Evolutionary conservation across 1,140 invertebrate genomes (phyloP).

Genomic region (Bombus ignitus): DNA sequence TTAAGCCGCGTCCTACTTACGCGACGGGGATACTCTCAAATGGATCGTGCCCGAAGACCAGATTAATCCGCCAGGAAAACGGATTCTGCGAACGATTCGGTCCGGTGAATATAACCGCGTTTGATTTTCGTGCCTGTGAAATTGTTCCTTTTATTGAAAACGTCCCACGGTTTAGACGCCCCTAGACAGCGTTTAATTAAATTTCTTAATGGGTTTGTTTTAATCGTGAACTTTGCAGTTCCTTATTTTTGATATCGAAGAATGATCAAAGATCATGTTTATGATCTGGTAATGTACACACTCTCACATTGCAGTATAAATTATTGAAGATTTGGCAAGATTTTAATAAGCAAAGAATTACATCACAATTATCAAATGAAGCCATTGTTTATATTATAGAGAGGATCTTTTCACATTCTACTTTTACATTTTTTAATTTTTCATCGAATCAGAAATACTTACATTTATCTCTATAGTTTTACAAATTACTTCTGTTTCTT

Average conservation of each 20-base stretch:
- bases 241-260: background rate
- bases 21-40: constrained; percentile 71
- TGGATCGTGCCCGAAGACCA: constrained; percentile 68
- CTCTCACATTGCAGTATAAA: no score
- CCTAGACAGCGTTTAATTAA: constrained; percentile 3
- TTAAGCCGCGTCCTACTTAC: constrained; percentile 74
- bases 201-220: background rate
- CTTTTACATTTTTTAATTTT: no score
- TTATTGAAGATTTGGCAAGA: no score
- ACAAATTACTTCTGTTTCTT: no score
- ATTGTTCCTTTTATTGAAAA: constrained; percentile 15
- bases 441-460: no score
- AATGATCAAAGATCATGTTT: no score
- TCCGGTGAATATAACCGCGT: constrained; percentile 38
- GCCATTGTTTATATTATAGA: no score
- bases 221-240: background rate
- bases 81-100: constrained; percentile 63
- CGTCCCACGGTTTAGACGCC: background rate
- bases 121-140: constrained; percentile 56
- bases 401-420: no score
- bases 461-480: no score
- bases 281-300: no score
- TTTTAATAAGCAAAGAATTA: no score
- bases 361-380: no score
- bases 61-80: constrained; percentile 69